Evolutionary conservation across 64 coral and sea anemone species (phyloP).

Genomic region (Montipora cactus): DNA sequence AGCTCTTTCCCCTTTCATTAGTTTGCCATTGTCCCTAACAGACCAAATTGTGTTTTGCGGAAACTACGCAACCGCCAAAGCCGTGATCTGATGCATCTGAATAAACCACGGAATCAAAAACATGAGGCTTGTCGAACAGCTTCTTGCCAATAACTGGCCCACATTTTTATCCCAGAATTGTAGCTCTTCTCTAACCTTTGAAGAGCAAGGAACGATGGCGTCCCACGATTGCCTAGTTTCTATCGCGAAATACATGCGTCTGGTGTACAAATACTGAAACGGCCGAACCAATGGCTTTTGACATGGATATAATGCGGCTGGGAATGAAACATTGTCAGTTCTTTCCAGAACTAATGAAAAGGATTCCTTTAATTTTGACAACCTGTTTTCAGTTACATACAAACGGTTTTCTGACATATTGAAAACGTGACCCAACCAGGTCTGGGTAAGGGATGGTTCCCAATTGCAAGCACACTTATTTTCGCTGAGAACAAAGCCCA

Average conservation of each 20-base stretch:
- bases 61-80: slow-evolving; percentile 15
- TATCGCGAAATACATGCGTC: slow-evolving; percentile 48
- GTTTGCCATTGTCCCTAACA: background rate
- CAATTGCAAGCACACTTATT: background rate
- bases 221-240: slow-evolving; percentile 16
- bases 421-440: background rate
- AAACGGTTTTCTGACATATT: slow-evolving; percentile 14
- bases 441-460: background rate
- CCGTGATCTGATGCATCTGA: slow-evolving; percentile 29
- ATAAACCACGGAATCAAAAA: slow-evolving; percentile 20
- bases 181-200: slow-evolving; percentile 41
- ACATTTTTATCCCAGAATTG: slow-evolving; percentile 14
- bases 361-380: slow-evolving; percentile 28
- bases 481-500: background rate
- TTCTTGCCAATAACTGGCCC: slow-evolving; percentile 25
- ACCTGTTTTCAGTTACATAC: slow-evolving; percentile 7
- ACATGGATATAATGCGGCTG: slow-evolving; percentile 43
- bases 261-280: slow-evolving; percentile 9
- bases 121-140: background rate
- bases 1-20: slow-evolving; percentile 19
- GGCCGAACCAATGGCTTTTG: slow-evolving; percentile 37
- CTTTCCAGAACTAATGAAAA: background rate
- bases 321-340: slow-evolving; percentile 13
- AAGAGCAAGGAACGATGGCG: slow-evolving; percentile 6
- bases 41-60: background rate